Conservation (phyloP, 2,888 invertebrate genomes). For the Himalopsyche japonica region DNA sequence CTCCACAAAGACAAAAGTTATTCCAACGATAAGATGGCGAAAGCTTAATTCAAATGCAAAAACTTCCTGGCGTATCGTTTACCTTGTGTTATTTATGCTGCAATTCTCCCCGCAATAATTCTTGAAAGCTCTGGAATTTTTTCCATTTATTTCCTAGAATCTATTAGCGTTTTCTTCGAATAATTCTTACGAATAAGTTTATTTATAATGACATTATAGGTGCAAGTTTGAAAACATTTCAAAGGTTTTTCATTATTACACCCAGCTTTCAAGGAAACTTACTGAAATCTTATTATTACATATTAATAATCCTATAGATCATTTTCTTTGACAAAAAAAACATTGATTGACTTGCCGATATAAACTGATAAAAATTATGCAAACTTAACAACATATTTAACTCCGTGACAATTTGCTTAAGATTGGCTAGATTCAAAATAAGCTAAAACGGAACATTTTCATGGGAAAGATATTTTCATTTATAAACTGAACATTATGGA, state of each 20-base stretch:
- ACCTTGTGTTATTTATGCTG: slow-evolving; percentile 12
- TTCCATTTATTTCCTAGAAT: not conserved
- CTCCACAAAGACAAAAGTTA: no score
- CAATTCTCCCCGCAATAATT: not conserved
- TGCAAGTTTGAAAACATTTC: not conserved
- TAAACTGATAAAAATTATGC: no score
- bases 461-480: no score
- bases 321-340: no score
- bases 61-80: not conserved
- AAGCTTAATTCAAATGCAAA: slow-evolving; percentile 14
- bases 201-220: not conserved
- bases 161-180: not conserved
- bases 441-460: no score
- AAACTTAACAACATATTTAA: no score
- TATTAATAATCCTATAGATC: not conserved
- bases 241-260: slow-evolving; percentile 24
- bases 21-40: not conserved
- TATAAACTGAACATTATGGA: no score
- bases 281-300: slow-evolving; percentile 19
- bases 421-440: no score
- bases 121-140: not conserved
- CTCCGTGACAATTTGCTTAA: no score
- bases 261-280: not conserved
- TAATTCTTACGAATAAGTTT: not conserved
- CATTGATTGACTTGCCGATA: no score